phyloP scores from a whole-genome alignment of 2,797 vertebrate genomes.

The Tiaroga cobitis region DNA sequence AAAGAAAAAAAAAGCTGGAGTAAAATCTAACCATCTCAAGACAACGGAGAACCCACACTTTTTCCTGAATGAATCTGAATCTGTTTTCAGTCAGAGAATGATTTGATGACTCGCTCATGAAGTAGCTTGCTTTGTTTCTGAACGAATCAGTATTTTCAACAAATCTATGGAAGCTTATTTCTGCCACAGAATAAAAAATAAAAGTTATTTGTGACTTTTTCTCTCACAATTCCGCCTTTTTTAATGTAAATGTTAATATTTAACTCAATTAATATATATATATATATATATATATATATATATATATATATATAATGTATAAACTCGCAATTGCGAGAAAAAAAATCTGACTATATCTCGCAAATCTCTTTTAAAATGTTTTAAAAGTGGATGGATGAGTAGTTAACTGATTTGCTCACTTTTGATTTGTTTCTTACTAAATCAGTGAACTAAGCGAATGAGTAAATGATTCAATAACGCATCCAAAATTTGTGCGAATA shows the following conservation, averaged over 20 bases:
- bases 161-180: not conserved
- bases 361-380: no score
- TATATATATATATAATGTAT: no score
- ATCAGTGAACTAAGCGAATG: not conserved
- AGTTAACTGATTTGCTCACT: not conserved
- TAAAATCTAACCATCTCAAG: not conserved
- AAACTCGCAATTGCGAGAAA: no score
- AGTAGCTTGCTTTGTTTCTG: not conserved
- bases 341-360: no score
- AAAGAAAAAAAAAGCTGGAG: not conserved
- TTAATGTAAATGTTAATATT: no score
- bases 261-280: no score
- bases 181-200: no score
- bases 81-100: not conserved
- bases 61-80: not conserved
- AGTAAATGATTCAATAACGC: not conserved
- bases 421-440: not conserved
- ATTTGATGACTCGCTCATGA: not conserved
- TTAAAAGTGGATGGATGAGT: no score
- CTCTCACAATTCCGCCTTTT: no score
- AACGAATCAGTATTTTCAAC: not conserved
- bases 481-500: not conserved
- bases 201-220: no score
- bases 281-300: no score
- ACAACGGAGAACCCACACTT: not conserved